Conservation (phyloP, 1,140 invertebrate species). For the Palaemon carinicauda region DNA sequence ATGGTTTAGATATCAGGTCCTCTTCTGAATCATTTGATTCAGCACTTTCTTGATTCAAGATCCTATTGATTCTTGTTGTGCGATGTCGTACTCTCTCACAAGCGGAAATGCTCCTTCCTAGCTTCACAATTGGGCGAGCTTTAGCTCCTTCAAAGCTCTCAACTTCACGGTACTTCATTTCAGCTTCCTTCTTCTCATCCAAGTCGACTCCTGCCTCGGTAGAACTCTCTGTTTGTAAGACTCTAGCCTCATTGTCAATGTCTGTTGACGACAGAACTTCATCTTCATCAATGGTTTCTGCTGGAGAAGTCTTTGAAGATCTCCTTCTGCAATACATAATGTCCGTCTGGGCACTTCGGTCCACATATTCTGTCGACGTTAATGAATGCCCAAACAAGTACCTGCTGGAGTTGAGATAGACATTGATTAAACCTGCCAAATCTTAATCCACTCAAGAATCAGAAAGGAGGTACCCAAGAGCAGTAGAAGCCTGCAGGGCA, state of each 20-base stretch:
- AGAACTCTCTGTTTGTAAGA: constrained; percentile 1
- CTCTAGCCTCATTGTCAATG: not conserved
- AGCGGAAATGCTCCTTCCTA: constrained; percentile 37
- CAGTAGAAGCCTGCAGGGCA: no score
- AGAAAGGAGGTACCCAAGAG: no score
- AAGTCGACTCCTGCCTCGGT: not conserved
- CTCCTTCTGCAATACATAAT: constrained; percentile 30
- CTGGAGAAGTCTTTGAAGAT: constrained; percentile 39
- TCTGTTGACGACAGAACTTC: constrained; percentile 30
- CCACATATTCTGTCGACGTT: constrained; percentile 45
- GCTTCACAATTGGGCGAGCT: not conserved
- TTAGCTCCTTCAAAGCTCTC: constrained; percentile 11
- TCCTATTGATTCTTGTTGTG: constrained; percentile 9
- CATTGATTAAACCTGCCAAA: not conserved
- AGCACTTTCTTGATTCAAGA: constrained; percentile 29
- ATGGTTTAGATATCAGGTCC: constrained; percentile 10
- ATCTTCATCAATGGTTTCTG: constrained; percentile 44
- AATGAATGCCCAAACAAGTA: constrained; percentile 45
- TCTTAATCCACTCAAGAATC: no score
- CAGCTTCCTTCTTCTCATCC: constrained; percentile 34
- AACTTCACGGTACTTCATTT: not conserved
- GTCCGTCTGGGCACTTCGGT: constrained; percentile 44
- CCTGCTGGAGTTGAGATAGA: constrained; percentile 35
- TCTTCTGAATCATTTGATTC: constrained; percentile 46
- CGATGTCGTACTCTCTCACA: constrained; percentile 24